Evolutionary conservation across 2,888 invertebrate genomes (phyloP).

Genomic region (Synanthedon andrenaeformis): DNA sequence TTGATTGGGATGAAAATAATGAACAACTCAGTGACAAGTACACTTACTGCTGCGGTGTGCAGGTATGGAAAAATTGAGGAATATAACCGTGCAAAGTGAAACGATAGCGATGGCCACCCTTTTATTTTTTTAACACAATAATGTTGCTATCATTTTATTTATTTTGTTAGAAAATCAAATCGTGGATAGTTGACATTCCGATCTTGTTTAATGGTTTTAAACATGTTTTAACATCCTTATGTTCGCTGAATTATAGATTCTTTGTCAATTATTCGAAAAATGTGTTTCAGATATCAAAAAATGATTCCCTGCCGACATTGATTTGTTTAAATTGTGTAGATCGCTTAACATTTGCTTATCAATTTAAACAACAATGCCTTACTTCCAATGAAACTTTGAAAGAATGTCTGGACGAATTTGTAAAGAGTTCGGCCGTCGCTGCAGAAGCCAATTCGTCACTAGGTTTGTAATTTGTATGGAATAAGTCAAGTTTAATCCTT

Average conservation of each 20-base stretch:
- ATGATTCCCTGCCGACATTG: conserved; percentile 58
- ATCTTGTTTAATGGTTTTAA: too few species aligned
- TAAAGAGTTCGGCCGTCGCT: conserved; percentile 46
- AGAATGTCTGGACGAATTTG: conserved; percentile 61
- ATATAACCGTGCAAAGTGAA: conserved; percentile 55
- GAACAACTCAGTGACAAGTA: conserved; percentile 67
- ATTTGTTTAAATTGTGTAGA: conserved; percentile 65
- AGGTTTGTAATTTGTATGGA: conserved; percentile 20
- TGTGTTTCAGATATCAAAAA: conserved; percentile 50
- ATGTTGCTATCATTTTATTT: conserved; percentile 58
- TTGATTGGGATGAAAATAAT: conserved; percentile 69
- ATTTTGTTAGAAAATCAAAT: conserved; percentile 17
- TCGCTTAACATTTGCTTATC: conserved; percentile 56
- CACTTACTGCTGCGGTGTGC: conserved; percentile 57
- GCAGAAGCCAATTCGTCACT: conserved; percentile 29
- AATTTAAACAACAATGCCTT: conserved; percentile 63
- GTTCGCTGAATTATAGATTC: too few species aligned
- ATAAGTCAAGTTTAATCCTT: not conserved
- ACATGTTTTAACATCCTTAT: conserved; percentile 24
- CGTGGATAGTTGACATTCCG: too few species aligned
- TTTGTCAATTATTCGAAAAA: conserved; percentile 11
- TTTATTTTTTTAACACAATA: conserved; percentile 55
- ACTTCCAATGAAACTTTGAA: conserved; percentile 59
- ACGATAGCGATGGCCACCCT: conserved; percentile 71
- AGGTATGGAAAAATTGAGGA: conserved; percentile 52